Conservation (phyloP, 1,140 invertebrate species). For the Diachasma alloeum region DNA sequence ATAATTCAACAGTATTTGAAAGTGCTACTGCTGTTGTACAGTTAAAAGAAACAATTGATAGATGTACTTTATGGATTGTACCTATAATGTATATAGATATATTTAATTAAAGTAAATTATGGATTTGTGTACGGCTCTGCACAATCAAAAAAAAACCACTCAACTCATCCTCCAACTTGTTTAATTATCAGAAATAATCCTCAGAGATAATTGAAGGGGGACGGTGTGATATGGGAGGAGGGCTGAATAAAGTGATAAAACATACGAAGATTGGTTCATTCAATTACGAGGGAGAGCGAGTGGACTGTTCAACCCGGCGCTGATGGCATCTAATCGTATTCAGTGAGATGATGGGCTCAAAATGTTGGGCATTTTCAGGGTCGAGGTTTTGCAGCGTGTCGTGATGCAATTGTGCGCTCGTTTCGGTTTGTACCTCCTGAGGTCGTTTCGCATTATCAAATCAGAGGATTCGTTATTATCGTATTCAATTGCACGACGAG, state of each 20-base stretch:
- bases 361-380: too few relatives aligned
- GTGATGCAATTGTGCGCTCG: background rate
- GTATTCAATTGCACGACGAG: background rate
- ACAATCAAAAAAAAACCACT: slow-evolving; percentile 18
- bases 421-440: background rate
- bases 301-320: too few relatives aligned
- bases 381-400: background rate
- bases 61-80: slow-evolving; percentile 59
- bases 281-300: too few relatives aligned
- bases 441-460: background rate
- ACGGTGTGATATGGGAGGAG: background rate
- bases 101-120: slow-evolving; percentile 63
- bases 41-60: slow-evolving; percentile 46
- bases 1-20: slow-evolving; percentile 20
- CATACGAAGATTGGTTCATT: background rate
- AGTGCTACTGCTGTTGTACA: slow-evolving; percentile 55
- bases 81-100: slow-evolving; percentile 64
- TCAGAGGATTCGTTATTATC: background rate
- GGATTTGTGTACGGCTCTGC: slow-evolving; percentile 55
- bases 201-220: background rate
- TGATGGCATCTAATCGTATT: too few relatives aligned
- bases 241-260: background rate
- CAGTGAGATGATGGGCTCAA: too few relatives aligned
- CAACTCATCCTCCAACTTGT: background rate
- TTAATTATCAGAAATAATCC: background rate